Conservation (phyloP, 2,888 invertebrate species). For the Heliconius sara region DNA sequence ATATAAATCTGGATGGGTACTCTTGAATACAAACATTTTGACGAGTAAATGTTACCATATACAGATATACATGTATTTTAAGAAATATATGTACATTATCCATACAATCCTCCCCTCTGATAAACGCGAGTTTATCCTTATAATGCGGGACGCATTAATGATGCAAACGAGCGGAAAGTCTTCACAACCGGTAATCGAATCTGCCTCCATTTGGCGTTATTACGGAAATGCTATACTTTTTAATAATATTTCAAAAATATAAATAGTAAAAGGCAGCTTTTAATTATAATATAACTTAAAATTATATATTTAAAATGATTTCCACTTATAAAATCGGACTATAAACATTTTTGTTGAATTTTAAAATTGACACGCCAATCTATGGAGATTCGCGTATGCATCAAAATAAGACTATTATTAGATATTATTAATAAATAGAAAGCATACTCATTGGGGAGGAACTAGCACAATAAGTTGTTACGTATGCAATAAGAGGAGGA, state of each 20-base stretch:
- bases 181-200: slow-evolving; percentile 57
- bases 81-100: not conserved
- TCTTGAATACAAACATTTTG: not conserved
- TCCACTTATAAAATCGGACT: too few relatives aligned
- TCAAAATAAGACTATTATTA: too few relatives aligned
- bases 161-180: slow-evolving; percentile 61
- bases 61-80: not conserved
- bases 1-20: not conserved
- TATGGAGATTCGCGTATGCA: too few relatives aligned
- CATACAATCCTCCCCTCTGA: not conserved
- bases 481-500: too few relatives aligned
- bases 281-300: not conserved
- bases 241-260: not conserved
- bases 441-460: too few relatives aligned
- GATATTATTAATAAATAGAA: too few relatives aligned
- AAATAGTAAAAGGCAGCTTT: not conserved
- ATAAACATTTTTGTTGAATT: too few relatives aligned
- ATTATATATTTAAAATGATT: not conserved
- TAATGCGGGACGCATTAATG: slow-evolving; percentile 59
- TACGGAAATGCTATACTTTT: not conserved
- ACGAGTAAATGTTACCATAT: not conserved
- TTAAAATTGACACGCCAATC: too few relatives aligned
- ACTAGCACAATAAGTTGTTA: too few relatives aligned
- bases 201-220: slow-evolving; percentile 40
- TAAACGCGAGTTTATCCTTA: slow-evolving; percentile 58